These are phyloP conservation scores for Eristalinus sepulchralis DNA, from an alignment of 2,888 invertebrate species.

Conservation along the genomic window DNA sequence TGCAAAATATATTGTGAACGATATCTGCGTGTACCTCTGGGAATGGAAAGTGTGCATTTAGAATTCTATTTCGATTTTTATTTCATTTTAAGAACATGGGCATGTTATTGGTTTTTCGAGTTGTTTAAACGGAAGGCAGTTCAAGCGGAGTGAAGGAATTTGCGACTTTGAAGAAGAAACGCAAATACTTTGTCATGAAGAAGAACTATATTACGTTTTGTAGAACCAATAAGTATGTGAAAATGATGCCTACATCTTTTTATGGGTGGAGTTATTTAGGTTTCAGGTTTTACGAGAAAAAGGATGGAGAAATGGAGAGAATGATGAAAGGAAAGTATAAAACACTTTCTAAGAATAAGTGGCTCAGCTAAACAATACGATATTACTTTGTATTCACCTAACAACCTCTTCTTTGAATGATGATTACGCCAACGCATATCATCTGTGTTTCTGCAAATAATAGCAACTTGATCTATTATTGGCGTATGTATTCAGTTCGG, in stretches of 20 bases:
- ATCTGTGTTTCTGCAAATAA: no score
- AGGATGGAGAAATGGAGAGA: neutral
- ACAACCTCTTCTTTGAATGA: no score
- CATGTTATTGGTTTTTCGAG: slow-evolving; percentile 4
- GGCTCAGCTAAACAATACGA: no score
- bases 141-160: neutral
- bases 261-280: neutral
- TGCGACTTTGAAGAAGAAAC: neutral
- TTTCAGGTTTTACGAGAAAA: neutral
- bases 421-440: no score
- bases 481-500: no score
- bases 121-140: neutral
- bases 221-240: neutral
- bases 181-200: neutral
- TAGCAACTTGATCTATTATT: no score
- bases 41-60: slow-evolving; percentile 13
- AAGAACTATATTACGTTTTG: neutral
- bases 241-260: neutral
- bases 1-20: slow-evolving; percentile 49
- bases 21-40: slow-evolving; percentile 18
- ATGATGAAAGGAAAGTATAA: no score
- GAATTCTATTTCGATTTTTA: slow-evolving; percentile 31
- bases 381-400: no score
- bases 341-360: no score
- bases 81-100: slow-evolving; percentile 38